phyloP scores from a whole-genome alignment of 1,140 invertebrate genomes.

The Lethocerus indicus region DNA sequence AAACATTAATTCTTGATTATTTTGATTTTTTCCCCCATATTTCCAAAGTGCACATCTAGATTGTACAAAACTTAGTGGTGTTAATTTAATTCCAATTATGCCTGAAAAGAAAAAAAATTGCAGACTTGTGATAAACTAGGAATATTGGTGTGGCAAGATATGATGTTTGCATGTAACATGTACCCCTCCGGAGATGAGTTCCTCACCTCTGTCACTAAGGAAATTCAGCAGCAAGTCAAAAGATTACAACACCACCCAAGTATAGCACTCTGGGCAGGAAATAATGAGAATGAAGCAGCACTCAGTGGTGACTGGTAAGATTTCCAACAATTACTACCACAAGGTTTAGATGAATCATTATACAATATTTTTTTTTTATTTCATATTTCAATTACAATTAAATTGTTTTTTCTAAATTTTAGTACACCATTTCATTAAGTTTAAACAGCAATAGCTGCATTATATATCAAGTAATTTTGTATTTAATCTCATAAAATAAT shows the following conservation, averaged over 20 bases:
- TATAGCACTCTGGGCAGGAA: conserved; percentile 80
- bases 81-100: no score
- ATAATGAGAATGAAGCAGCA: conserved; percentile 95
- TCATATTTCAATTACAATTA: background rate
- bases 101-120: no score
- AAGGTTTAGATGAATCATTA: no score
- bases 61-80: no score
- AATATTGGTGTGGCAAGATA: conserved; percentile 82
- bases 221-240: conserved; percentile 69
- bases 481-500: background rate
- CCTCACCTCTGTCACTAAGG: conserved; percentile 50
- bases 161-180: conserved; percentile 95
- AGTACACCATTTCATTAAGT: background rate
- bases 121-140: conserved; percentile 54
- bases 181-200: conserved; percentile 68
- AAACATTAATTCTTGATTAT: no score
- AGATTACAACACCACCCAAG: conserved; percentile 78
- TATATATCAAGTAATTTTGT: background rate
- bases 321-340: background rate
- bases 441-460: background rate
- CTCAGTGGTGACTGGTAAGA: conserved; percentile 57
- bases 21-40: no score
- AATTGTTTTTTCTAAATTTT: background rate
- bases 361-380: no score
- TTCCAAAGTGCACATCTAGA: no score